A percentile compares a stretch with the other conserved stretches of the same genome.
Evolutionary conservation across 2,113 vertebrate genomes (phyloP).

Genomic region (Gobiocypris rarus): DNA sequence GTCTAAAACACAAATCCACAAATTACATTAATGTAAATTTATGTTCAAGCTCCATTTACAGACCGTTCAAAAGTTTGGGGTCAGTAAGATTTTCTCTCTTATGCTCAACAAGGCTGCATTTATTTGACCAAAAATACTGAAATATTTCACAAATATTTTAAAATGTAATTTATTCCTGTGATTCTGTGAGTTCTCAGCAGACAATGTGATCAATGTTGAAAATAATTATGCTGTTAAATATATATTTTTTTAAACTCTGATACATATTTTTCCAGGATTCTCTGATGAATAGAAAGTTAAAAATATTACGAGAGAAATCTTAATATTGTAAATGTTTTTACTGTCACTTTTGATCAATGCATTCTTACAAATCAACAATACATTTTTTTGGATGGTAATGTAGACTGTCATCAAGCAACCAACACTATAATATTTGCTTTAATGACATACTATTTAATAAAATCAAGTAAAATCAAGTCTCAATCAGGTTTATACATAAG

Average conservation of each 20-base stretch:
- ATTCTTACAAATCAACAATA: background rate
- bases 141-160: no score
- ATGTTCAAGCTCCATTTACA: background rate
- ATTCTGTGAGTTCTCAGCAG: background rate
- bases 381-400: background rate
- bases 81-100: background rate
- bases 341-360: background rate
- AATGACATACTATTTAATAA: background rate
- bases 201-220: background rate
- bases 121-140: background rate
- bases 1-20: no score
- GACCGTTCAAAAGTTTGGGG: background rate
- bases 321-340: background rate
- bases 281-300: background rate
- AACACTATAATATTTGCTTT: background rate
- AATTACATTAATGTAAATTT: background rate
- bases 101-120: background rate
- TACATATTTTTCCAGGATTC: background rate
- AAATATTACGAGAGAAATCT: no score
- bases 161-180: background rate
- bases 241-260: background rate
- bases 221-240: background rate
- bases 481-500: background rate
- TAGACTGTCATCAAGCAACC: background rate
- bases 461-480: background rate